Conservation (phyloP, 1,140 invertebrate species). For the Solenopsis fugax region DNA sequence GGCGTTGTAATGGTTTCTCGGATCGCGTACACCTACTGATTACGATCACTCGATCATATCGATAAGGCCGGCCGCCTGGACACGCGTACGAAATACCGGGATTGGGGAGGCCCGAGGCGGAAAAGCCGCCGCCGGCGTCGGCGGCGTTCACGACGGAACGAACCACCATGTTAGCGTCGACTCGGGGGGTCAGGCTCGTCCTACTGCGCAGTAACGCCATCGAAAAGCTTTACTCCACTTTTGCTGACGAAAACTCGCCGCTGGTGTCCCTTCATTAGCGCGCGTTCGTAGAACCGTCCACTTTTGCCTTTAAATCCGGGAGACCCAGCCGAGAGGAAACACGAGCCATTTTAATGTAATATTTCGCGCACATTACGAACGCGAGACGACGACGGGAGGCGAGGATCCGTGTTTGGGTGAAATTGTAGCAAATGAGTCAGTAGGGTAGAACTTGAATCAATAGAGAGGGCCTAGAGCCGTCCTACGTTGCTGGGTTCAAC, state of each 20-base stretch:
- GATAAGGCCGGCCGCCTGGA: background rate
- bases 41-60: background rate
- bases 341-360: background rate
- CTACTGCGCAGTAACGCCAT: constrained; percentile 71
- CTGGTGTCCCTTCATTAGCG: constrained; percentile 4
- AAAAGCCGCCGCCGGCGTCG: constrained; percentile 23
- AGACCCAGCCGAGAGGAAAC: background rate
- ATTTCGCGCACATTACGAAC: background rate
- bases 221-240: constrained; percentile 57
- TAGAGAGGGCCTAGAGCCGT: background rate
- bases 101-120: constrained; percentile 9
- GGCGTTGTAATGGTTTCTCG: constrained; percentile 3
- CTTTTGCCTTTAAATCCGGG: background rate
- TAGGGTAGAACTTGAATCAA: constrained; percentile 19
- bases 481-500: background rate
- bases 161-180: constrained; percentile 72
- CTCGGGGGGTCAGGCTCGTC: constrained; percentile 46
- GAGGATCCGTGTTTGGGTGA: background rate
- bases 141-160: constrained; percentile 59
- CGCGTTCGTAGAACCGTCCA: background rate
- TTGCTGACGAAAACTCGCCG: background rate
- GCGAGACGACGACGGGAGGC: background rate
- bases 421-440: constrained; percentile 35
- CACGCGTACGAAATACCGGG: background rate
- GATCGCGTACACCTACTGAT: background rate